phyloP scores from a whole-genome alignment of 2,113 vertebrate genomes.

The Riparia riparia region DNA sequence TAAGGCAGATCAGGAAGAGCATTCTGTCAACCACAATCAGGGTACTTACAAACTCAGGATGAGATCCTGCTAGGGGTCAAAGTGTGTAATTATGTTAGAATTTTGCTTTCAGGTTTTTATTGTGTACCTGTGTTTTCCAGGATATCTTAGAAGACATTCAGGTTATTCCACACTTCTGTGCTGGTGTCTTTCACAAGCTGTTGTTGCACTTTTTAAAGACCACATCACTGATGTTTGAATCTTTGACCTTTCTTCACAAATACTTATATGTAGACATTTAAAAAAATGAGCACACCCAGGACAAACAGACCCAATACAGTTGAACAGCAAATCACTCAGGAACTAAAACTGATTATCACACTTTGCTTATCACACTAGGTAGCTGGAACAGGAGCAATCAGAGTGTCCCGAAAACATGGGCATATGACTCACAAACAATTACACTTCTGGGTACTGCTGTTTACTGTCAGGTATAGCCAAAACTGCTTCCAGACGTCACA shows the following conservation, averaged over 20 bases:
- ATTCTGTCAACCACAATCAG: neutral
- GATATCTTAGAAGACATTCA: neutral
- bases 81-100: neutral
- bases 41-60: neutral
- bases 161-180: neutral
- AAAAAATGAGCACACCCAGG: neutral
- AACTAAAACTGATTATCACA: neutral
- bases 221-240: neutral
- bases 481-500: neutral
- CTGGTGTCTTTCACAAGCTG: neutral
- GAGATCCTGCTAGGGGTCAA: neutral
- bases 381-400: neutral
- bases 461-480: neutral
- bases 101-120: neutral
- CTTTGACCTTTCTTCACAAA: neutral
- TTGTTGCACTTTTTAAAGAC: neutral
- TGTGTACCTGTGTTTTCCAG: neutral
- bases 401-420: neutral
- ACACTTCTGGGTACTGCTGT: neutral
- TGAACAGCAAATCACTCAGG: neutral
- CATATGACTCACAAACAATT: neutral
- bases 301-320: neutral
- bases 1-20: neutral
- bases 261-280: neutral
- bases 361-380: neutral